Evolutionary conservation across 2,888 invertebrate genomes (phyloP), one percentile per base, ranked within the genome.

Genomic region (Scaptomyza caliginosa): DNA sequence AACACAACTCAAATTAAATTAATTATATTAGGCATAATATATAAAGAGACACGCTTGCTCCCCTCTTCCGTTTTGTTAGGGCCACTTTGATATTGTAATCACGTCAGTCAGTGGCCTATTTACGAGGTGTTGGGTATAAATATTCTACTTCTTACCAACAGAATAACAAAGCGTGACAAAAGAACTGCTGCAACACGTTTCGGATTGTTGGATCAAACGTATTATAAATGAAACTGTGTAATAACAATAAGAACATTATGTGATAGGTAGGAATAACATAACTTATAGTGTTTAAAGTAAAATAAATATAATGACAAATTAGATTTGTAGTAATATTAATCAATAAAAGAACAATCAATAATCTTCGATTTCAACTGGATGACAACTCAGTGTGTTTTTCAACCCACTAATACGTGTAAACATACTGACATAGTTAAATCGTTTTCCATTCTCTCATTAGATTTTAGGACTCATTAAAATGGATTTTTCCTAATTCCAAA

Each of bases 21-120:
- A 80, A 83, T 83, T 80, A 86, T 74, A 66, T 86, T 71, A 60
- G 55, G 43, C 38, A 69, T 68, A 76, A 77, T 86, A 86, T 80
- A 83, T 80, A 83, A 75, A 80, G 62, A 67, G 67, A 67, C 7
- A 30, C 16, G 6, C 13, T 32, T 13, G 13, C 65, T 30, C 55
- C 54, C 50, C 57, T 17, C 2, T 43, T 36, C 1, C 10, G 2
- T 64, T 42, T 42, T 45, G 36, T n/a, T 13, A 32, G 48, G 64
- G 42, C 50, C 51, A 49, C 45, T 75, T 83, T 86, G 84, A 80
- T 67, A 83, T 75, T 86, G 74, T 74, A 83, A 80, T 80, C 83
- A 77, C 80, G 80, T 80, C 67, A 56, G 79, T 55, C 70, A 63
- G 59, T 80, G 86, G 77, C 83, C 83, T 72, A 82, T 57, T 79